Percentiles rank a stretch among this genome's conserved stretches.
phyloP scores from a whole-genome alignment of 2,113 vertebrate species.

The Peromyscus maniculatus region DNA sequence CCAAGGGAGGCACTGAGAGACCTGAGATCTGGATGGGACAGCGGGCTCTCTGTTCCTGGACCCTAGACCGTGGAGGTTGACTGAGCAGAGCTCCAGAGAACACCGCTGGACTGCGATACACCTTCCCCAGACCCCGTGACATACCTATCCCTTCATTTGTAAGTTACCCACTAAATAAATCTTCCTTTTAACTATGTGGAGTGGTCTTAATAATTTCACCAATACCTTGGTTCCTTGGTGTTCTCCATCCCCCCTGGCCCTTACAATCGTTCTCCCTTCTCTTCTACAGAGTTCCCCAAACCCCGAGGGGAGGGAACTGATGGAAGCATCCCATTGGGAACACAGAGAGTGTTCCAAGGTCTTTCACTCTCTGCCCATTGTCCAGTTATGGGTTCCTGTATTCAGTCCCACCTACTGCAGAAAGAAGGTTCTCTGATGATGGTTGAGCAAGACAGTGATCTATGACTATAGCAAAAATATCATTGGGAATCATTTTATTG shows the following conservation, averaged over 20 bases:
- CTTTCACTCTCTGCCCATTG: neutral
- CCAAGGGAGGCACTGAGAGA: too few species aligned
- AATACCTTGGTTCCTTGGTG: neutral
- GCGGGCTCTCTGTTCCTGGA: too few species aligned
- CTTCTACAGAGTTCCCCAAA: neutral
- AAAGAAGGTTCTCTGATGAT: neutral
- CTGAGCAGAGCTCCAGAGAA: too few species aligned
- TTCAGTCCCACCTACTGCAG: neutral
- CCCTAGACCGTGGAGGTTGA: too few species aligned
- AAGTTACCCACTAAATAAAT: too few species aligned
- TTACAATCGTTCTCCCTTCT: neutral
- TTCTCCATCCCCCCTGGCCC: neutral
- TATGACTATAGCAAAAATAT: neutral
- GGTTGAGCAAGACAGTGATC: neutral
- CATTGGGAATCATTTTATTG: neutral
- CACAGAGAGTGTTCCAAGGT: neutral
- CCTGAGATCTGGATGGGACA: too few species aligned
- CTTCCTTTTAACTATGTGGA: too few species aligned
- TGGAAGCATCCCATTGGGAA: neutral
- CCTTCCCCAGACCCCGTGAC: too few species aligned
- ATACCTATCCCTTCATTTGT: too few species aligned
- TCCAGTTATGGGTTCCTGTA: neutral
- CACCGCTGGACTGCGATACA: too few species aligned
- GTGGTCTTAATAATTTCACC: too few species aligned
- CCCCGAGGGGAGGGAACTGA: neutral